Conservation (phyloP, 2,113 vertebrate species). For the Actenoides hombroni region DNA sequence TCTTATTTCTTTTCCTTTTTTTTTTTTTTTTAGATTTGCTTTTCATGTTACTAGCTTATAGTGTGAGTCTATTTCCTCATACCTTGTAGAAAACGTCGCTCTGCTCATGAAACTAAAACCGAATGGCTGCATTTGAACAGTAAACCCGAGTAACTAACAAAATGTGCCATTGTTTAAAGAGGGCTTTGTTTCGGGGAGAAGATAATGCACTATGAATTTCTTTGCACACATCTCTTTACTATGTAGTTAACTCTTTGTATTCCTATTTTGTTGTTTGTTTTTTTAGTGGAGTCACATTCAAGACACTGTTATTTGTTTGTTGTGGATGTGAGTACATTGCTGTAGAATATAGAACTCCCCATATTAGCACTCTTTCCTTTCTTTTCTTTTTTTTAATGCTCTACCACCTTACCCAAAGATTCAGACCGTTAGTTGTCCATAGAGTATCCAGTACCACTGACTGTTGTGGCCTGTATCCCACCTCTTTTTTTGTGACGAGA, state of each 20-base stretch:
- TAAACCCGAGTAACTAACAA: slow-evolving; percentile 66
- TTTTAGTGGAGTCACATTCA: slow-evolving; percentile 97
- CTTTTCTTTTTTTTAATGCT: slow-evolving; percentile 90
- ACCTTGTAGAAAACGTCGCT: slow-evolving; percentile 71
- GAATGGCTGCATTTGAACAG: slow-evolving; percentile 70
- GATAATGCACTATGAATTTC: slow-evolving; percentile 77
- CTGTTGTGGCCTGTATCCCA: slow-evolving; percentile 78
- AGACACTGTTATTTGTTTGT: slow-evolving; percentile 97
- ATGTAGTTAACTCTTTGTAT: slow-evolving; percentile 90
- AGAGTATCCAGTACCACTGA: slow-evolving; percentile 75
- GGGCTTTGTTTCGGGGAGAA: slow-evolving; percentile 74
- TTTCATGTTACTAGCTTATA: slow-evolving; percentile 68
- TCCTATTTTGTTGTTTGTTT: slow-evolving; percentile 94
- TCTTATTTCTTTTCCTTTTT: slow-evolving; percentile 76
- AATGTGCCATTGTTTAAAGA: slow-evolving; percentile 66
- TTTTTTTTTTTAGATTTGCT: slow-evolving; percentile 61
- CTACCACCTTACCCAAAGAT: slow-evolving; percentile 92
- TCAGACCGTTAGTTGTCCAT: slow-evolving; percentile 77
- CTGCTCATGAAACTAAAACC: slow-evolving; percentile 70
- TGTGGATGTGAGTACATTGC: slow-evolving; percentile 97
- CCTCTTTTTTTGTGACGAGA: slow-evolving; percentile 79
- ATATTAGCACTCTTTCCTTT: slow-evolving; percentile 94
- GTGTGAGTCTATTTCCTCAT: slow-evolving; percentile 74
- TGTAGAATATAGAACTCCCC: slow-evolving; percentile 88
- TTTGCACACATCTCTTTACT: slow-evolving; percentile 85